Conservation (phyloP, 2,888 invertebrate species). For the Myathropa florea region DNA sequence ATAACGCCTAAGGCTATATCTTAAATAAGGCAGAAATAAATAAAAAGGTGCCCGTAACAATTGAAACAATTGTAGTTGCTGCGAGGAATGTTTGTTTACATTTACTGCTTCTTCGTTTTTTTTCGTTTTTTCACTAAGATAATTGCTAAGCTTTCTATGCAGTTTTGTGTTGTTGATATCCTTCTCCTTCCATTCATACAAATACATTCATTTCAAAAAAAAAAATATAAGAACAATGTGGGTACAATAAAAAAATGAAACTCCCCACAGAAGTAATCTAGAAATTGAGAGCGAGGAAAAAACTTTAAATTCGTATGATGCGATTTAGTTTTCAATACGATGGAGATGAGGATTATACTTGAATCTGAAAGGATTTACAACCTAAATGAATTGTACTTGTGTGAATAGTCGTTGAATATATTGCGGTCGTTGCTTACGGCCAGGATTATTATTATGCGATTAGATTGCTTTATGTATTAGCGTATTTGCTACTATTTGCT, state of each 20-base stretch:
- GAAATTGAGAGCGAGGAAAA: too few relatives aligned
- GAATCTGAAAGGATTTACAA: background rate
- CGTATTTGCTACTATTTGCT: too few relatives aligned
- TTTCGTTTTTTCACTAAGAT: background rate
- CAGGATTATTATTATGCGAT: too few relatives aligned
- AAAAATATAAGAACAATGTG: background rate
- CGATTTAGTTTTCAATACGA: constrained; percentile 23
- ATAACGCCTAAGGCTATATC: constrained; percentile 48
- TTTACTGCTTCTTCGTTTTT: constrained; percentile 7
- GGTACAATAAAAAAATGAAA: background rate
- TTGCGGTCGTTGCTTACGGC: background rate
- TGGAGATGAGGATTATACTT: constrained; percentile 13
- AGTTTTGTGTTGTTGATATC: background rate
- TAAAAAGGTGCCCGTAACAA: constrained; percentile 58
- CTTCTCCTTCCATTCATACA: background rate
- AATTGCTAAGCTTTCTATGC: constrained; percentile 6
- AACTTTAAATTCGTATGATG: constrained; percentile 13
- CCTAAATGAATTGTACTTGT: constrained; percentile 1
- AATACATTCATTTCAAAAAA: background rate
- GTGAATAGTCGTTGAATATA: background rate
- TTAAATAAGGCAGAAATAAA: constrained; percentile 51
- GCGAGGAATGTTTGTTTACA: constrained; percentile 3
- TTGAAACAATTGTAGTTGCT: constrained; percentile 63
- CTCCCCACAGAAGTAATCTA: background rate
- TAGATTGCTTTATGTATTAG: too few relatives aligned